Evolutionary conservation across 2,113 vertebrate genomes (phyloP).

Genomic region (Eolophus roseicapilla): DNA sequence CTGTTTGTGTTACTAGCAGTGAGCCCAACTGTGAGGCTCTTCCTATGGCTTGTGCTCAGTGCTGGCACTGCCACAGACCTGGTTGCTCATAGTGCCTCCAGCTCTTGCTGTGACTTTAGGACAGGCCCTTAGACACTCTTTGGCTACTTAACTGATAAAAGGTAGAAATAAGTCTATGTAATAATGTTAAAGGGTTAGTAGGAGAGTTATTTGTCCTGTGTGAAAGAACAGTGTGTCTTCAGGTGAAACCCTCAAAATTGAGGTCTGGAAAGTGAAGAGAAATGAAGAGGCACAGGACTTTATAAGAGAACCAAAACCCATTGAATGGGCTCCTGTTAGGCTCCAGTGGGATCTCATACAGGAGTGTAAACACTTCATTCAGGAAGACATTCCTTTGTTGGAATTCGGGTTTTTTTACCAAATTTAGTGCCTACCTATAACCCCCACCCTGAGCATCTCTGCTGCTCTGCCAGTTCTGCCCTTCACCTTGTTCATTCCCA

Average conservation of each 20-base stretch:
- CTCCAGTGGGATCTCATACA: neutral
- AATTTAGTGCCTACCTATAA: accelerated
- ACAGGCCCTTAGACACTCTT: neutral
- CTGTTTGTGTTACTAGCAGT: neutral
- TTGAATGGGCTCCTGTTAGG: neutral
- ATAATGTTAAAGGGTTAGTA: neutral
- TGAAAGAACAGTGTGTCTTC: neutral
- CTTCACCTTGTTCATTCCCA: neutral
- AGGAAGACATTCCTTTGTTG: neutral
- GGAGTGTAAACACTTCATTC: neutral
- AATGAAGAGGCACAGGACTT: neutral
- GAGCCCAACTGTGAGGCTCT: neutral
- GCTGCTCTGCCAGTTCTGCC: neutral
- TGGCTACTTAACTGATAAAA: neutral
- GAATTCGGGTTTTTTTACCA: neutral
- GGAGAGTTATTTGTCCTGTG: neutral
- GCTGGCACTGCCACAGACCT: neutral
- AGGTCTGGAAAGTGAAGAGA: neutral
- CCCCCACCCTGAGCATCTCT: neutral
- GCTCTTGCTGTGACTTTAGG: neutral
- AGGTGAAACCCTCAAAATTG: neutral
- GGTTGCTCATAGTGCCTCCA: neutral
- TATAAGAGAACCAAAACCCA: neutral
- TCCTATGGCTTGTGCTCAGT: neutral
- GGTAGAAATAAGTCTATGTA: neutral